phyloP scores from a whole-genome alignment of 2,888 invertebrate genomes.

The Neocrepidodera transversa region DNA sequence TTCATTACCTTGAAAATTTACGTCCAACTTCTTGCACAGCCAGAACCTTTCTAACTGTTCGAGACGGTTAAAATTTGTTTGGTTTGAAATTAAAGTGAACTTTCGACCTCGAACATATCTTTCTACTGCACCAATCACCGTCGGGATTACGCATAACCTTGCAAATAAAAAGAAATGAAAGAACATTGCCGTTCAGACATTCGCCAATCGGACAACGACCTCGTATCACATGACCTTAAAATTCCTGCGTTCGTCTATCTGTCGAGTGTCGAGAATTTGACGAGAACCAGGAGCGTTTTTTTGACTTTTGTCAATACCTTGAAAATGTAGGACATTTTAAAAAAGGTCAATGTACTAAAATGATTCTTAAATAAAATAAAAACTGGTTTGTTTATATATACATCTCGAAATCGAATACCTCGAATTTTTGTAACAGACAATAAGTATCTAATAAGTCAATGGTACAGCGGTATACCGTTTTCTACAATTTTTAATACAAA shows the following conservation, averaged over 20 bases:
- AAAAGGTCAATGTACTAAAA: constrained; percentile 14
- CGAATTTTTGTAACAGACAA: too few species aligned
- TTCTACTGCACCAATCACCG: constrained; percentile 17
- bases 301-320: not conserved
- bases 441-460: too few species aligned
- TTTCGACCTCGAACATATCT: constrained; percentile 29
- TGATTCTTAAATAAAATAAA: constrained; percentile 1
- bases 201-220: constrained; percentile 31
- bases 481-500: too few species aligned
- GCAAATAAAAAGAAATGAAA: constrained; percentile 32
- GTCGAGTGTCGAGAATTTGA: constrained; percentile 5
- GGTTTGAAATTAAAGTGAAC: constrained; percentile 30
- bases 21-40: constrained; percentile 11
- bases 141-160: not conserved
- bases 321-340: constrained; percentile 7
- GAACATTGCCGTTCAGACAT: constrained; percentile 21
- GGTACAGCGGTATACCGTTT: too few species aligned
- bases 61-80: constrained; percentile 29
- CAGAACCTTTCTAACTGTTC: constrained; percentile 14
- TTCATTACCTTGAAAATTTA: constrained; percentile 21
- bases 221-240: constrained; percentile 26
- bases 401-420: not conserved
- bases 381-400: constrained; percentile 11
- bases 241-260: constrained; percentile 13
- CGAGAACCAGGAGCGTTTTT: constrained; percentile 13